phyloP scores from a whole-genome alignment of 2,888 invertebrate genomes.

The Ochropleura leucogaster region DNA sequence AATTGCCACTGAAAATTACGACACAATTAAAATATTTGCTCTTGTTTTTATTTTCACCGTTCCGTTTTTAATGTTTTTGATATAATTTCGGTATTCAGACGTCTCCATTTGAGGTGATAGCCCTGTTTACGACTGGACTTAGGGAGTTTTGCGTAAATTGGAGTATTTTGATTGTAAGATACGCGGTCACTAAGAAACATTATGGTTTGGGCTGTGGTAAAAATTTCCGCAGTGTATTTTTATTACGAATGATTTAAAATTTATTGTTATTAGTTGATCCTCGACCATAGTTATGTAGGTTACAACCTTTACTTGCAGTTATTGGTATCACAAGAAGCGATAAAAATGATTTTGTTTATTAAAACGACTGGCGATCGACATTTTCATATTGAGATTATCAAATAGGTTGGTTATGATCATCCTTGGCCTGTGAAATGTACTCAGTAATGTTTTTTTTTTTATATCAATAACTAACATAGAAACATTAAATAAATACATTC shows the following conservation, averaged over 20 bases:
- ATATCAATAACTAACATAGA: no score
- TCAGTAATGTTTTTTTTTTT: background rate
- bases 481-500: no score
- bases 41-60: conserved; percentile 49
- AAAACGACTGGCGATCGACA: background rate
- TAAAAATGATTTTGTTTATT: background rate
- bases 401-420: background rate
- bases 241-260: conserved; percentile 29
- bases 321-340: background rate
- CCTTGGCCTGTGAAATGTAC: background rate
- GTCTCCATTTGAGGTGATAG: conserved; percentile 66
- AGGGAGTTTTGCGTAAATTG: conserved; percentile 36
- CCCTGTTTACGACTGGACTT: conserved; percentile 54
- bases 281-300: conserved; percentile 14
- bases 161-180: conserved; percentile 48
- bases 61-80: conserved; percentile 58
- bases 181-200: conserved; percentile 29
- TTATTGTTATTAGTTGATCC: conserved; percentile 23
- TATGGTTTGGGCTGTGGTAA: conserved; percentile 28
- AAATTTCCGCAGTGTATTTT: conserved; percentile 37
- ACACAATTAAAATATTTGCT: conserved; percentile 64
- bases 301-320: conserved; percentile 8
- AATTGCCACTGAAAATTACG: conserved; percentile 67
- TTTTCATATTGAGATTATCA: no score
- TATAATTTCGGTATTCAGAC: conserved; percentile 57